These are phyloP conservation scores for Brienomyrus brachyistius DNA, from an alignment of 2,113 vertebrate genomes.

Conservation along the genomic window DNA sequence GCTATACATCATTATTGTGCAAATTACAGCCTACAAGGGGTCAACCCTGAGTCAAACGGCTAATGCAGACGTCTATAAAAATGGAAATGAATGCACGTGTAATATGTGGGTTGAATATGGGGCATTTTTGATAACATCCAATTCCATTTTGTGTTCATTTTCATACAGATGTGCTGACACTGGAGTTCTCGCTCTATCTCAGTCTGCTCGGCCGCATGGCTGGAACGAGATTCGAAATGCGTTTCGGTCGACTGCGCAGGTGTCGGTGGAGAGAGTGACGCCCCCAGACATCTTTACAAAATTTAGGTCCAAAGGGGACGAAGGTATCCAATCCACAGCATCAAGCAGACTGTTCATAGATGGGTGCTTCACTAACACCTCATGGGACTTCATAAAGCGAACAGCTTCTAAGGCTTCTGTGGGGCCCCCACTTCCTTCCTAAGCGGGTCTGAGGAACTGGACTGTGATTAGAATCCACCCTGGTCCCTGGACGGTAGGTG, in stretches of 20 bases:
- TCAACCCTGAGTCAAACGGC: neutral
- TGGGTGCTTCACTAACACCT: neutral
- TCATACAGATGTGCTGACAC: neutral
- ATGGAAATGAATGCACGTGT: neutral
- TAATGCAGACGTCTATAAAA: conserved; percentile 10
- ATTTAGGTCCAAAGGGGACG: neutral
- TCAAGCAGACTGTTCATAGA: neutral
- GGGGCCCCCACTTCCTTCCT: neutral
- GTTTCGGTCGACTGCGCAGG: neutral
- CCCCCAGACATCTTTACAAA: neutral
- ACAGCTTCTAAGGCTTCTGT: neutral
- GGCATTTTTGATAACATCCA: conserved; percentile 12
- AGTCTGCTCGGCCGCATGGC: neutral
- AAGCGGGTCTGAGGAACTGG: neutral
- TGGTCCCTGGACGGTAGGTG: neutral
- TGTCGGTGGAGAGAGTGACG: too few species aligned
- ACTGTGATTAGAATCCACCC: neutral
- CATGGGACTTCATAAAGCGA: neutral
- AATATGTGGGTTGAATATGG: neutral
- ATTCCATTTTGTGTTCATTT: conserved; percentile 10
- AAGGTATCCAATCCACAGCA: neutral
- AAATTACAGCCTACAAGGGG: conserved; percentile 8
- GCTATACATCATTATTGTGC: conserved; percentile 5
- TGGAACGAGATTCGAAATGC: neutral
- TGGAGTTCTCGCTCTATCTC: neutral